Base-by-base conservation (phyloP, 1,140 invertebrate genomes). In the Apis cerana region DNA sequence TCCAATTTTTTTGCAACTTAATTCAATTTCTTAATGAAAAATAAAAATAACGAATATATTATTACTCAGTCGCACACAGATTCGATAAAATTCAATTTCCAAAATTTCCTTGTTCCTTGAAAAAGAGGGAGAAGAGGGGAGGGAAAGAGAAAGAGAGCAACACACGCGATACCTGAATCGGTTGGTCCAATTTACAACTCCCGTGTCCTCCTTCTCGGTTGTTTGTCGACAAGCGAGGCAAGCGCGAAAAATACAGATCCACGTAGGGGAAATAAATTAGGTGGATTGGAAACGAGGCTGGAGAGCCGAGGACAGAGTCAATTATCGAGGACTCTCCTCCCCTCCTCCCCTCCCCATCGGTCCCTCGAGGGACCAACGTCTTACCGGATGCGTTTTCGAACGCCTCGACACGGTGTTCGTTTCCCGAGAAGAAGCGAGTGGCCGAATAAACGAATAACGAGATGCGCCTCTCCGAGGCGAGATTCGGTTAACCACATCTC, bases 221-320 rank as follows among this genome's bases (percentile, higher is more conserved):
- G 52, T 23, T 17, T 15, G 59, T 11, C 59, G 50, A 54, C 52
- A 54, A 43, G 33, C 33, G 81, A 65, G 48, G 67, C 56, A 80
- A 54, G 81, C 76, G 74, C 85, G 77, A 84, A 88, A 88, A 87
- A 84, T 88, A 84, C 50, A 17, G 71, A 59, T 33, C 85, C 85
- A 87, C 87, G 87, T 87, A 85, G 83, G 83, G 74, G 71, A 88
- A 80, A 88, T 88, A 88, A 88, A 88, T 88, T 88, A 88, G 83
- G 62, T 87, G 64, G 43, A 79, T 79, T 72, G 82, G 75, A 85
- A 88, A 87, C 75, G 87, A 88, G 87, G 54, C n/a, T 52, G 56
- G 21, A 58, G 21, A 56, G 68, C 75, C 75, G 85, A 88, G 85
- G 87, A 87, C 85, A 88, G 87, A 88, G 85, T 87, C 87, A 88